Evolutionary conservation across 2,888 invertebrate genomes (phyloP).

Genomic region (Camponotus fellah): DNA sequence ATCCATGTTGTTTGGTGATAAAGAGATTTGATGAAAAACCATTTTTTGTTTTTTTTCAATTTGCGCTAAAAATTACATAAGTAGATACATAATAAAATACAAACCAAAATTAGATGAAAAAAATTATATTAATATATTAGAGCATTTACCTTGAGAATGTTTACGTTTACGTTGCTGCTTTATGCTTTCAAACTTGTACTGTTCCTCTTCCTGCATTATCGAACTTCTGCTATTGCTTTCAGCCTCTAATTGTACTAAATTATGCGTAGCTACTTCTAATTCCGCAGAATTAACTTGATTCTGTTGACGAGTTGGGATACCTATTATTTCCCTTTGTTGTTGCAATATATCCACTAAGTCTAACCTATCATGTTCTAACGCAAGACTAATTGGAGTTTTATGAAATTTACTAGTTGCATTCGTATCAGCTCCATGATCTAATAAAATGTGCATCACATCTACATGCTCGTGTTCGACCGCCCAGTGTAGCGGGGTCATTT

Average conservation of each 20-base stretch:
- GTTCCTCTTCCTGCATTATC: conserved; percentile 69
- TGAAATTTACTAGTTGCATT: conserved; percentile 91
- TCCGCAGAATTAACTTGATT: conserved; percentile 79
- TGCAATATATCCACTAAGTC: conserved; percentile 89
- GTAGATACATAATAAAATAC: neutral
- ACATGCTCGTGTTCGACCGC: conserved; percentile 94
- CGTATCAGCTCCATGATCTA: conserved; percentile 92
- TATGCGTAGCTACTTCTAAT: conserved; percentile 83
- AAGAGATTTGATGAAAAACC: conserved; percentile 82
- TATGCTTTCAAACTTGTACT: conserved; percentile 68
- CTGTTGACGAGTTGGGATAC: conserved; percentile 76
- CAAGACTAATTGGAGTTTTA: conserved; percentile 90
- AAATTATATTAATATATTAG: neutral
- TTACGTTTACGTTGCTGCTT: conserved; percentile 78
- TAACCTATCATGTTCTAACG: conserved; percentile 89
- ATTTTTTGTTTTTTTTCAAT: conserved; percentile 80
- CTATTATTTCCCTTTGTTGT: conserved; percentile 82
- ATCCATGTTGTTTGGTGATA: conserved; percentile 76
- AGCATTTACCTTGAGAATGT: conserved; percentile 71
- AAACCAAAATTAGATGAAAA: neutral
- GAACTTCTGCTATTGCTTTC: conserved; percentile 67
- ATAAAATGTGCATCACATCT: conserved; percentile 90
- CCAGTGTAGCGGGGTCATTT: conserved; percentile 98
- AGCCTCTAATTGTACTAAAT: conserved; percentile 81
- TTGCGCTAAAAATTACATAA: conserved; percentile 66